Evolutionary conservation across 1,140 invertebrate genomes (phyloP), one percentile per base, ranked within the genome.

Genomic region (Spodoptera frugiperda): DNA sequence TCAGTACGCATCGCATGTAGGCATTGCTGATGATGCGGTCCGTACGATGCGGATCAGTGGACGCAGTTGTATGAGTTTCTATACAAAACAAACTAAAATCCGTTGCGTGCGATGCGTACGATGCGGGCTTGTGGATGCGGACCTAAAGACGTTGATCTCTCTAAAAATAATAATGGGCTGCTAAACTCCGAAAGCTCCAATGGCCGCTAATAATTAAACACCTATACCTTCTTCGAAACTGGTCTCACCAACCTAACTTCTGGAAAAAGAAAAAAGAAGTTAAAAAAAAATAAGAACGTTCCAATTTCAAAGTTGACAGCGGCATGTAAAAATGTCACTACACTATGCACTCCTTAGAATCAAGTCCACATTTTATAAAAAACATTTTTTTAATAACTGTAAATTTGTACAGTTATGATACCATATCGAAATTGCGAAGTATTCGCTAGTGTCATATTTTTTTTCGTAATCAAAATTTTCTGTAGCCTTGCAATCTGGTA

Each of bases 391-490:
- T 84, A 71, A 77, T 54, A 73, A 53, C 75, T 33, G 57, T 63
- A 68, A 83, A 82, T 30, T 61, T 78, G 67, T 78, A 81, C 81
- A 87, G 88, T 90, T 86, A 93, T 93, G 91, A 87, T 91, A 89
- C 77, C 82, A 55, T 82, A 86, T 87, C 87, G 84, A 90, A 90
- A 91, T 90, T 89, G 78, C 73, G 85, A 85, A 83, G 86, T 91
- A 83, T 82, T 84, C 78, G 78, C 81, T 71, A 89, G 87, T 86
- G 65, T 89, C n/a, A 71, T 78, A 39, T 85, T 89, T 59, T 88
- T 80, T 82, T 74, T 90, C 19, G 21, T 87, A 6, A 77, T 83
- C 67, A 91, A 90, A 90, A 87, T 91, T 83, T 14, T 87, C 15
- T 81, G 91, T 84, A 70, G 55, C 25, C 25, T 85, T 2, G 46